Evolutionary conservation across 2,113 vertebrate genomes (phyloP).

Genomic region (Notechis scutatus): DNA sequence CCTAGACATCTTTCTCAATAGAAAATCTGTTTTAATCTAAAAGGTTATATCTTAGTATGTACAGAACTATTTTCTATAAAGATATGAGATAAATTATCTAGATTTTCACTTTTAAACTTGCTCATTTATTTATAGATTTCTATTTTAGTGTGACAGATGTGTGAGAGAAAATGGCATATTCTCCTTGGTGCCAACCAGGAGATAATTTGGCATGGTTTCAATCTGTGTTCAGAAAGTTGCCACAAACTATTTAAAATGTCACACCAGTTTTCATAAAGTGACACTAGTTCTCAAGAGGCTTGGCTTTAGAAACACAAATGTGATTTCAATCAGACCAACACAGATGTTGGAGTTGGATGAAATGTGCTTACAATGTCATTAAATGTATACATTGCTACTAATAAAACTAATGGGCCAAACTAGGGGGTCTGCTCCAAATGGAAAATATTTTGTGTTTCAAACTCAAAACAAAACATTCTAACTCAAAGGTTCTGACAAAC

Average conservation of each 20-base stretch:
- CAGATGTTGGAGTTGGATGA: conserved; percentile 44
- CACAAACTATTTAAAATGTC: conserved; percentile 12
- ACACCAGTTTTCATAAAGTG: conserved; percentile 36
- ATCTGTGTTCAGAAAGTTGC: conserved; percentile 3
- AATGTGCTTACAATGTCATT: conserved; percentile 39
- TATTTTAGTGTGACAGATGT: background rate
- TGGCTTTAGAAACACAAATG: conserved; percentile 27
- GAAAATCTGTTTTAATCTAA: background rate
- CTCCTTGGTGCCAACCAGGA: background rate
- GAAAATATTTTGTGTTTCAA: background rate
- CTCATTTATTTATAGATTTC: background rate
- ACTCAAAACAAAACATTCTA: background rate
- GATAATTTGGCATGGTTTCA: conserved; percentile 20
- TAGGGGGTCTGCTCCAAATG: background rate
- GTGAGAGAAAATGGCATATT: background rate
- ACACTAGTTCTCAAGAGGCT: conserved; percentile 39
- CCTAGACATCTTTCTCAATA: background rate
- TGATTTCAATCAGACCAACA: conserved; percentile 29
- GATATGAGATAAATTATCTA: background rate
- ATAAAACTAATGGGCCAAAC: conserved; percentile 10
- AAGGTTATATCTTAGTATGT: background rate
- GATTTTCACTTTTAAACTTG: background rate
- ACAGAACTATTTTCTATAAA: background rate
- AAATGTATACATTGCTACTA: conserved; percentile 38
- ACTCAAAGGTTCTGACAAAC: background rate